Evolutionary conservation across 2,797 vertebrate genomes (phyloP).

Genomic region (Alectoris magna): DNA sequence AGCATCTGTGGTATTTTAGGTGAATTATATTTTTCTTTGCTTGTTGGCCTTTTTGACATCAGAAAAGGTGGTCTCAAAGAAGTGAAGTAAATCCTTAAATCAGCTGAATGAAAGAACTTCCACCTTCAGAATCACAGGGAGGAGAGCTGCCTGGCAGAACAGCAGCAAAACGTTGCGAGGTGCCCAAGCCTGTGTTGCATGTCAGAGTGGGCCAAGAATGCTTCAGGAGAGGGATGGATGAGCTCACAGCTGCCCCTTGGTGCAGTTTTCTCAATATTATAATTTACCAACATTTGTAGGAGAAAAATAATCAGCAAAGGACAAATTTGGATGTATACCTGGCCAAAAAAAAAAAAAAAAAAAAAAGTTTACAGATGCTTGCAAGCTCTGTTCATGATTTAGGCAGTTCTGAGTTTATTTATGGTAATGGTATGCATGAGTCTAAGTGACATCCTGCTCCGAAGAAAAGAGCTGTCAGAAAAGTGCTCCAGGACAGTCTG

Average conservation of each 20-base stretch:
- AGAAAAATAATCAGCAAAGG: not conserved
- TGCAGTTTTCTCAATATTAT: not conserved
- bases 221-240: not conserved
- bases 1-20: not conserved
- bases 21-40: not conserved
- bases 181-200: not conserved
- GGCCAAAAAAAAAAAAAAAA: not conserved
- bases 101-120: not conserved
- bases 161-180: not conserved
- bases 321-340: not conserved
- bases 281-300: not conserved
- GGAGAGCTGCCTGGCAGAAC: not conserved
- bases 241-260: not conserved
- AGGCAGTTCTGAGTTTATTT: conserved; percentile 20
- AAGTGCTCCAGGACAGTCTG: conserved; percentile 38
- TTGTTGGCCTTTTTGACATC: not conserved
- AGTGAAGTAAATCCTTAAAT: not conserved
- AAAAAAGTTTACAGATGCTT: not conserved
- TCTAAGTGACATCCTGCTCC: conserved; percentile 51
- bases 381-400: conserved; percentile 1
- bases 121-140: not conserved
- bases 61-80: not conserved
- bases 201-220: fast-evolving
- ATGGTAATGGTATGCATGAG: conserved; percentile 45
- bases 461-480: conserved; percentile 22